Percentiles rank a stretch among this genome's conserved stretches.
Evolutionary conservation across 2,797 vertebrate genomes (phyloP).

Genomic region (Cercopithecus hamlyni): DNA sequence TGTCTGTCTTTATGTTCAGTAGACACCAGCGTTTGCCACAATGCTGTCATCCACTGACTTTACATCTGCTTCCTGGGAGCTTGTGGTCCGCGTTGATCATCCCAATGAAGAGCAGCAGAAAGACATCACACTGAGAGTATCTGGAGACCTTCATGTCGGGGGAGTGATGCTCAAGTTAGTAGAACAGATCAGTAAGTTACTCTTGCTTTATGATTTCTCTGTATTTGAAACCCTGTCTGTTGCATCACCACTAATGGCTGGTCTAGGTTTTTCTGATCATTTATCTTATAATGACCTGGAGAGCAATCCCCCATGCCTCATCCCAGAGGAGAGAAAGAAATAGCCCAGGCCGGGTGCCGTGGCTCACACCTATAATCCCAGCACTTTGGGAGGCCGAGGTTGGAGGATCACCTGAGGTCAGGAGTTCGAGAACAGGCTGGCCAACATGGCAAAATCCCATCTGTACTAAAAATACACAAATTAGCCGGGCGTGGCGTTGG

Average conservation of each 20-base stretch:
- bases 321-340: background rate
- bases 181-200: conserved; percentile 94
- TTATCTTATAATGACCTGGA: background rate
- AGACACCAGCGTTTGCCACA: conserved; percentile 64
- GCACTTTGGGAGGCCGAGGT: background rate
- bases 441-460: background rate
- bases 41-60: conserved; percentile 90
- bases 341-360: background rate
- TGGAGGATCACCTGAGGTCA: background rate
- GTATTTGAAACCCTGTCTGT: background rate
- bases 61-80: conserved; percentile 93
- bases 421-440: background rate
- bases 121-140: conserved; percentile 88
- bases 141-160: conserved; percentile 95
- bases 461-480: background rate
- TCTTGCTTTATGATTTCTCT: background rate
- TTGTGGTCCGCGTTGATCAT: conserved; percentile 91
- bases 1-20: conserved; percentile 25
- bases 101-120: conserved; percentile 84
- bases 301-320: background rate
- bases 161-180: conserved; percentile 98
- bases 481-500: too few relatives aligned
- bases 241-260: background rate
- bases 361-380: background rate
- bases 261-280: background rate